These are phyloP conservation scores for Brachycybe producta DNA, from an alignment of 2,888 invertebrate species.

Conservation along the genomic window DNA sequence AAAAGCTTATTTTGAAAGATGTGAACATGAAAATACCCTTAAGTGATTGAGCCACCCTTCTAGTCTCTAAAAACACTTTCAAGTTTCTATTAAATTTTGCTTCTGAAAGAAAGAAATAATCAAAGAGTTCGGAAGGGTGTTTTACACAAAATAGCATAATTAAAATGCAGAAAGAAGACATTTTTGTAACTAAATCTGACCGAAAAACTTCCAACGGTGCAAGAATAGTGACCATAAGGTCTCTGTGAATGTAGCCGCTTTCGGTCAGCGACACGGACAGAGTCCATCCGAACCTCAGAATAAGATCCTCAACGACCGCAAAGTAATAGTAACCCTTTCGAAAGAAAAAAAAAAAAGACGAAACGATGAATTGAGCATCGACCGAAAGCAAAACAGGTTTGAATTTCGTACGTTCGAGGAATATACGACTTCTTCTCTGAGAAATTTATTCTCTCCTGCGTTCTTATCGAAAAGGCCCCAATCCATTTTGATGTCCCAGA, in stretches of 20 bases:
- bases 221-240: conserved; percentile 69
- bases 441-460: conserved; percentile 77
- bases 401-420: conserved; percentile 59
- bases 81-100: no score
- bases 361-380: not conserved
- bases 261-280: conserved; percentile 72
- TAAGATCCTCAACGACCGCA: conserved; percentile 86
- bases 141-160: no score
- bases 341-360: conserved; percentile 11
- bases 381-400: not conserved
- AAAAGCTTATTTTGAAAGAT: no score
- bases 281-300: conserved; percentile 87
- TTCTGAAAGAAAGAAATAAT: no score
- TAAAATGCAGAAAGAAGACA: no score
- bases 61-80: no score
- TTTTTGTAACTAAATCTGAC: no score
- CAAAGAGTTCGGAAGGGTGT: no score
- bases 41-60: no score
- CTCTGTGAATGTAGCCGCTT: conserved; percentile 56
- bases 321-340: conserved; percentile 83
- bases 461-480: conserved; percentile 92
- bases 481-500: conserved; percentile 98
- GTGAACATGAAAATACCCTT: no score
- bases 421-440: conserved; percentile 91
- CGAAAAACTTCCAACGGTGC: conserved; percentile 79